Evolutionary conservation across 1,140 invertebrate species (phyloP).

Genomic region (Atta colombica): DNA sequence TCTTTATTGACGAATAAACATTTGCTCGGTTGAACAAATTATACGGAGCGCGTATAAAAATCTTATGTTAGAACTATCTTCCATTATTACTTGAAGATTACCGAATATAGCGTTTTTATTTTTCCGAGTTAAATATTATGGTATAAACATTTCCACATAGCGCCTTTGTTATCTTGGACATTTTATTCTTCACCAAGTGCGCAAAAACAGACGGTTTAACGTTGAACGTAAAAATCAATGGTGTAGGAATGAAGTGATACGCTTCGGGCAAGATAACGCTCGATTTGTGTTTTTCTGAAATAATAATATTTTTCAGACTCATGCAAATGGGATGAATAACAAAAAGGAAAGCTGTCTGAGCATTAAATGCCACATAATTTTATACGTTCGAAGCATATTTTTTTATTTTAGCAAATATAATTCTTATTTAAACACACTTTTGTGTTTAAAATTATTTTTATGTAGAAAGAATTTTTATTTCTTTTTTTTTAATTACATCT

Average conservation of each 20-base stretch:
- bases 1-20: constrained; percentile 34
- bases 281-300: constrained; percentile 44
- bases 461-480: not conserved
- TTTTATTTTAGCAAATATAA: constrained; percentile 1
- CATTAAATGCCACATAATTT: constrained; percentile 14
- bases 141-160: constrained; percentile 1
- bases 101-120: not conserved
- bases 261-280: constrained; percentile 27
- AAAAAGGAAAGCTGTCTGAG: constrained; percentile 4
- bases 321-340: constrained; percentile 44
- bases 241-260: constrained; percentile 13
- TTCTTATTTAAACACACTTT: not conserved
- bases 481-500: not conserved
- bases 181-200: not conserved
- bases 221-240: constrained; percentile 51
- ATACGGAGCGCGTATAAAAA: not conserved
- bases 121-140: constrained; percentile 17
- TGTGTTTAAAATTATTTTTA: not conserved
- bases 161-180: constrained; percentile 25
- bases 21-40: constrained; percentile 35
- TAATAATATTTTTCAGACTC: constrained; percentile 50
- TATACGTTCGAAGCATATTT: not conserved
- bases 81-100: not conserved
- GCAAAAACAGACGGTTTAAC: constrained; percentile 48
- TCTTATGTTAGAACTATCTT: not conserved